These are phyloP conservation scores for Ctenopoma multispine DNA, from an alignment of 2,797 vertebrate genomes.

Conservation along the genomic window DNA sequence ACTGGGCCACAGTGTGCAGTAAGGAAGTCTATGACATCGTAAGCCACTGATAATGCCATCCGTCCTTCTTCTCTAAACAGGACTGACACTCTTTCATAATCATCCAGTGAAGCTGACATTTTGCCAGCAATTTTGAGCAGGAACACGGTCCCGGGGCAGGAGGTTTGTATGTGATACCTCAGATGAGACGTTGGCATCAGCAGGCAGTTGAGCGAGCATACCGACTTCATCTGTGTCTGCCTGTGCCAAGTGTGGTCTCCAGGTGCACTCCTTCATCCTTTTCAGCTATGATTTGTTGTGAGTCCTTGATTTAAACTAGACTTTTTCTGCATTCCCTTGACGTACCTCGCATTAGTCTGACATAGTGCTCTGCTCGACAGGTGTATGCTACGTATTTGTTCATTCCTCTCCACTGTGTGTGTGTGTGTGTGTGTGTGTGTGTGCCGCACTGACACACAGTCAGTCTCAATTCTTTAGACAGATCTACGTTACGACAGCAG, in stretches of 20 bases:
- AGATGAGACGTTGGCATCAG: conserved; percentile 46
- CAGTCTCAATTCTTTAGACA: conserved; percentile 62
- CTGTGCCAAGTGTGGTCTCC: conserved; percentile 34
- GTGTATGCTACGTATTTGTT: conserved; percentile 51
- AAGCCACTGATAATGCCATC: conserved; percentile 70
- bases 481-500: conserved; percentile 47
- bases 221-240: conserved; percentile 32
- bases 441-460: conserved; percentile 42
- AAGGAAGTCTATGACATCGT: conserved; percentile 51
- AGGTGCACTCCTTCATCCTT: conserved; percentile 53
- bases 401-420: conserved; percentile 46
- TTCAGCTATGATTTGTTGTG: conserved; percentile 55
- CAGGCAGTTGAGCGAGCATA: conserved; percentile 18
- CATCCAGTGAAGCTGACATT: conserved; percentile 63
- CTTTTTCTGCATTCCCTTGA: conserved; percentile 26
- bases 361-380: conserved; percentile 53
- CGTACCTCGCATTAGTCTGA: conserved; percentile 44
- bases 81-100: conserved; percentile 64
- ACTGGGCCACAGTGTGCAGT: conserved; percentile 36
- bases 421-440: conserved; percentile 17
- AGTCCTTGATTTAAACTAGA: conserved; percentile 52
- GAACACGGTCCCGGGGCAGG: conserved; percentile 50
- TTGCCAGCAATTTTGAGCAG: conserved; percentile 63
- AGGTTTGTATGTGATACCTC: conserved; percentile 55
- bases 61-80: conserved; percentile 66